Percentiles rank a stretch among this genome's conserved stretches.
These are phyloP conservation scores for Grapholita molesta DNA, from an alignment of 1,140 invertebrate genomes.

Conservation along the genomic window DNA sequence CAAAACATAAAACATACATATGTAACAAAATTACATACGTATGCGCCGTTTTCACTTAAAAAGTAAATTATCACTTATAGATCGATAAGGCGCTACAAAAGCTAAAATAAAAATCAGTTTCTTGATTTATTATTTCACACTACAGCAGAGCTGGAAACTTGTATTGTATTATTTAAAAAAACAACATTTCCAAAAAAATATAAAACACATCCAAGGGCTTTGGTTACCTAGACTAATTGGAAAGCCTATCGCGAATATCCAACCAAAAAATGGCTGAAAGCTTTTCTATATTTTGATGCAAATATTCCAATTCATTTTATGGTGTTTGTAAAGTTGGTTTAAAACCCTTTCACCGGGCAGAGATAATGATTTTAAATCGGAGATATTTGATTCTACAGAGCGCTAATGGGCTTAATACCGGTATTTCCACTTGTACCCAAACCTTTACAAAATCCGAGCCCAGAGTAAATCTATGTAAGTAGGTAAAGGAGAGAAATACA, in stretches of 20 bases:
- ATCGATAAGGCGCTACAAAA: too few species aligned
- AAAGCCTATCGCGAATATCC: neutral
- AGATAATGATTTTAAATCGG: neutral
- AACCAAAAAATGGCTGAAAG: neutral
- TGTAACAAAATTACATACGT: too few species aligned
- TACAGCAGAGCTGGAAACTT: too few species aligned
- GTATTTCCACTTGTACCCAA: neutral
- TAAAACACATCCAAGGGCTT: neutral
- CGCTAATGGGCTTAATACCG: constrained; percentile 15
- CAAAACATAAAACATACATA: too few species aligned
- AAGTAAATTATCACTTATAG: too few species aligned
- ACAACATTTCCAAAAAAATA: too few species aligned
- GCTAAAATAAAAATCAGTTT: too few species aligned
- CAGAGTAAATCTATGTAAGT: neutral
- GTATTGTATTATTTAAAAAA: too few species aligned
- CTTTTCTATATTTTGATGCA: neutral
- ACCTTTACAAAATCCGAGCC: neutral
- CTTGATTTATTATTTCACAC: too few species aligned
- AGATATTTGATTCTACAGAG: neutral
- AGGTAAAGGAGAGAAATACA: neutral
- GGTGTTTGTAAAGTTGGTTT: neutral
- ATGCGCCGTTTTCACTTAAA: too few species aligned
- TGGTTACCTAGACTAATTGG: neutral
- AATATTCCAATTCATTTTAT: neutral
- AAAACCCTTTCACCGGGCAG: neutral